Base-by-base conservation (phyloP, 2,888 invertebrate genomes). In the Iphiclides podalirius region DNA sequence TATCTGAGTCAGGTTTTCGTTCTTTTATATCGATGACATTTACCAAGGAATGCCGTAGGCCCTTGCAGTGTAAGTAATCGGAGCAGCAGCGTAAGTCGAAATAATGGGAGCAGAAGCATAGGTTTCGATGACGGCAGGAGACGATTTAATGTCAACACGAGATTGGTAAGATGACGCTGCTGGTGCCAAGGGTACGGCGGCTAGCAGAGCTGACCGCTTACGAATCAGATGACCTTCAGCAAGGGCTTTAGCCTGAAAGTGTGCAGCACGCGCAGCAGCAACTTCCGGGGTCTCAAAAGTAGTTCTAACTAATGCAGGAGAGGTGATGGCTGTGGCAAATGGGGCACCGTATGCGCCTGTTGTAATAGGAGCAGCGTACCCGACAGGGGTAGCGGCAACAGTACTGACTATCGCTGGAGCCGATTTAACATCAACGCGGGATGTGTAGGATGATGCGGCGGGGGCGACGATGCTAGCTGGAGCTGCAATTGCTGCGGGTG, bases 31-130 rank as follows among this genome's bases (percentile, higher is more conserved):
- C 12, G 67, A 70, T 77, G 71, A 60, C 60, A 60, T 60, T 84
- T 65, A 86, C 75, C 77, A 86, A 45, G 76, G 66, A 66, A 82
- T 66, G 50, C 82, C 64, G 64, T 80, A 82, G 7, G 82, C 69
- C 55, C 76, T 75, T 17, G 75, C 56, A 1, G 75, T 65, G 65
- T 76, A 77, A 13, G 70, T 52, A 43, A 75, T 41, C 15, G 70
- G 77, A 26, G 70, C 33, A 7, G 75, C 58, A 28, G 70, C 56
- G 54, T 76, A 76, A 4, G 75, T 61, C 4, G 80, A 67, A 31
- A 76, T 48, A 6, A 75, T 44, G 14, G 79, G 79, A 31, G 9
- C 54, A 17, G 59, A 13, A 34, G 64, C 52, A 49, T 46, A 68
- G 43, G 59, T 67, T 53, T 59, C 55, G 7, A 67, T 63, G n/a